Conservation (phyloP, 1,140 invertebrate species). For the Drosophila sucinea region DNA sequence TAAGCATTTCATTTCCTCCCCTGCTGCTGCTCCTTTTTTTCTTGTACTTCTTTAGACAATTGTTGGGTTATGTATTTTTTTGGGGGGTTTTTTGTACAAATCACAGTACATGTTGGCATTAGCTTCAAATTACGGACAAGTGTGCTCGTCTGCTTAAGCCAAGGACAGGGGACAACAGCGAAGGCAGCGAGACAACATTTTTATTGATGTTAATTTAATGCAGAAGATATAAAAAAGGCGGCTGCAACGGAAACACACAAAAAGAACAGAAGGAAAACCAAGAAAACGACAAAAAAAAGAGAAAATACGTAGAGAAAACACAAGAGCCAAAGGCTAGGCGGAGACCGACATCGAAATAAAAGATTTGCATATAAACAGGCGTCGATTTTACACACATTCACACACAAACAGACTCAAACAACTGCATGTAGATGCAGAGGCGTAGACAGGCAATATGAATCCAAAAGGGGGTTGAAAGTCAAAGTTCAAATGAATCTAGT, state of each 20-base stretch:
- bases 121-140: slow-evolving; percentile 73
- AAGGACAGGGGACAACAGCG: slow-evolving; percentile 39
- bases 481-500: neutral
- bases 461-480: neutral
- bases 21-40: neutral
- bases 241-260: slow-evolving; percentile 70
- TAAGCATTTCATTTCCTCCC: no score
- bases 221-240: slow-evolving; percentile 71
- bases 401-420: slow-evolving; percentile 25
- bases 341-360: slow-evolving; percentile 64
- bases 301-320: slow-evolving; percentile 38
- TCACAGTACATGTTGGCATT: slow-evolving; percentile 75
- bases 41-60: neutral
- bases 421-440: neutral
- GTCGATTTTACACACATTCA: slow-evolving; percentile 46
- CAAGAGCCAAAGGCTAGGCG: slow-evolving; percentile 22
- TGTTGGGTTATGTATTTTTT: neutral
- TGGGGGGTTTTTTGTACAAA: slow-evolving; percentile 45
- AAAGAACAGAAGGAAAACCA: slow-evolving; percentile 37
- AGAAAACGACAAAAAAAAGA: slow-evolving; percentile 60
- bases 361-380: slow-evolving; percentile 79
- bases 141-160: slow-evolving; percentile 39
- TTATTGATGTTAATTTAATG: slow-evolving; percentile 82
- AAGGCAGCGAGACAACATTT: slow-evolving; percentile 55
- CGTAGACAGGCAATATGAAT: no score